phyloP scores from a whole-genome alignment of 2,797 vertebrate species.

The Valencia hispanica region DNA sequence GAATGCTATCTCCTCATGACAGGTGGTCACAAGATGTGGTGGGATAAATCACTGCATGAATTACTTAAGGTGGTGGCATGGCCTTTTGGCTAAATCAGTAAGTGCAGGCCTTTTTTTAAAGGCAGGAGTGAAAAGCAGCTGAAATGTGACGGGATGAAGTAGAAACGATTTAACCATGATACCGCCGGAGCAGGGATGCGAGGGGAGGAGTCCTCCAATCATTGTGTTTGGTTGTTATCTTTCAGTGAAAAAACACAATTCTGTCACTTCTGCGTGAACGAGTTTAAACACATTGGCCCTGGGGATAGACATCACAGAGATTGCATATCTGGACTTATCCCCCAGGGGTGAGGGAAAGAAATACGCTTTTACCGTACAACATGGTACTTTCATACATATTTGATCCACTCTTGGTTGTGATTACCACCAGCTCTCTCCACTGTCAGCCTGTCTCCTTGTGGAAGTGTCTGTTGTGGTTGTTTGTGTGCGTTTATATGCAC shows the following conservation, averaged over 20 bases:
- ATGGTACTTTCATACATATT: conserved; percentile 74
- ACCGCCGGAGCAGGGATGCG: conserved; percentile 30
- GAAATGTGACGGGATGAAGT: conserved; percentile 52
- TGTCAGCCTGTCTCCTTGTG: conserved; percentile 28
- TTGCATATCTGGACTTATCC: conserved; percentile 58
- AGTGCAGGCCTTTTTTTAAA: conserved; percentile 27
- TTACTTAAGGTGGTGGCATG: conserved; percentile 51
- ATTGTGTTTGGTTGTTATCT: conserved; percentile 66
- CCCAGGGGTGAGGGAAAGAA: conserved; percentile 39
- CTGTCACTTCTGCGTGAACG: conserved; percentile 64
- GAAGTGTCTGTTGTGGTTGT: conserved; percentile 23
- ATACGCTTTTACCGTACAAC: conserved; percentile 37
- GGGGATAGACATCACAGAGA: conserved; percentile 56
- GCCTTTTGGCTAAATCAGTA: conserved; percentile 53
- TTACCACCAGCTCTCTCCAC: conserved; percentile 66
- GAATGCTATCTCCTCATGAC: conserved; percentile 70
- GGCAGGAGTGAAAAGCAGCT: conserved; percentile 51
- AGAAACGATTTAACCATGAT: conserved; percentile 45
- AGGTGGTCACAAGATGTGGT: conserved; percentile 71
- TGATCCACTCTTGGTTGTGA: conserved; percentile 70
- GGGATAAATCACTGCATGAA: conserved; percentile 72
- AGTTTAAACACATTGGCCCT: conserved; percentile 55
- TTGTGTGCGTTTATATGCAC: conserved; percentile 29
- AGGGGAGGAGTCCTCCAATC: conserved; percentile 50
- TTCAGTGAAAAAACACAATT: conserved; percentile 66